Evolutionary conservation across 2,888 invertebrate species (phyloP), one percentile per base, ranked within the genome.

Genomic region (Trilocha varians): DNA sequence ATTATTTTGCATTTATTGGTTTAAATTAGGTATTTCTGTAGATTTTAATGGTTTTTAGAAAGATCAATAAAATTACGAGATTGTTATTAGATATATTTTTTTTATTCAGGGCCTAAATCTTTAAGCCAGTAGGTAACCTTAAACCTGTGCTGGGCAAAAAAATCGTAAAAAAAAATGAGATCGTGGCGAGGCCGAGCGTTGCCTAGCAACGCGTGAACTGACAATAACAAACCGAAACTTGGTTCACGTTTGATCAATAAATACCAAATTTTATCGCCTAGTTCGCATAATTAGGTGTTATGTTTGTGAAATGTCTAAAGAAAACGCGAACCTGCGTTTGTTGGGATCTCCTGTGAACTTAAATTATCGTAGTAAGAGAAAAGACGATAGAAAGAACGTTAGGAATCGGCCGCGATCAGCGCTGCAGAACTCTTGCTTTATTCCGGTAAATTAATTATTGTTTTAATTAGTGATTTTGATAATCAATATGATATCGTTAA

Each of bases 261-360:
- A 9, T 9, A 2, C 25, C 6, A 25, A 25, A 9, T 11, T 9
- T 25, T 25, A 25, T 9, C 25, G n/a, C n/a, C n/a, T n/a, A n/a
- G n/a, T n/a, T n/a, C n/a, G n/a, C 11, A 25, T 25, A 38, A 40
- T 43, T 47, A 32, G 44, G 49, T 65, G 65, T 49, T 45, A 70
- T 70, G 69, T 58, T 52, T 54, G 58, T 70, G 72, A 67, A 67
- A 85, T 84, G 84, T 84, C 85, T 57, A 84, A 83, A 60, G 84
- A 85, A 57, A 82, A 70, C 51, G 62, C 67, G 50, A 83, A 76
- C 47, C 56, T 85, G 50, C 73, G 85, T 50, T 67, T 85, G 41
- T 62, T 79, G 33, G 85, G 85, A 47, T 84, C 85, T 34, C 85
- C 84, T 46, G 83, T 85, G 43, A 84, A 84, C 53, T 63, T 85